Percentiles rank a stretch among this genome's conserved stretches.
Conservation (phyloP, 2,888 invertebrate species). For the Drosophila austrosaltans region DNA sequence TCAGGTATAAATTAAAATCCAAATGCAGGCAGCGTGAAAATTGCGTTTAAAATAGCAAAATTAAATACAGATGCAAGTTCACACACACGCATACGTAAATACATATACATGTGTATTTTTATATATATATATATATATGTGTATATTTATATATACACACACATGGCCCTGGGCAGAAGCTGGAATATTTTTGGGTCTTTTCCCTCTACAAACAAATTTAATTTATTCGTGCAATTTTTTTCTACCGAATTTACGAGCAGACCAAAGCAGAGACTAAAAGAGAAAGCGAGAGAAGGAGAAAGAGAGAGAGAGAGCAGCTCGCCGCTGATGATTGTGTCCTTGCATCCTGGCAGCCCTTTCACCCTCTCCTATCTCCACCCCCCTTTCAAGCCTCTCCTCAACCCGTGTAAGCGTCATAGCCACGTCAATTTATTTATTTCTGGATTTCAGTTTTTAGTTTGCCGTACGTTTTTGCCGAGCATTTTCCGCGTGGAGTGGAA, state of each 20-base stretch:
- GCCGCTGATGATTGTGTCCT: conserved; percentile 56
- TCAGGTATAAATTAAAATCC: conserved; percentile 57
- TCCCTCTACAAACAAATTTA: conserved; percentile 65
- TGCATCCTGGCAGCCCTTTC: conserved; percentile 47
- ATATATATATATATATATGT: neutral
- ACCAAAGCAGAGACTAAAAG: conserved; percentile 1
- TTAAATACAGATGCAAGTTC: conserved; percentile 60
- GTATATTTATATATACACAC: neutral
- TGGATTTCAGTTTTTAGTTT: conserved; percentile 77
- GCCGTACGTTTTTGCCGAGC: conserved; percentile 63
- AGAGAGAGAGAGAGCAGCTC: conserved; percentile 47
- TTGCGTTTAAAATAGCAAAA: conserved; percentile 61
- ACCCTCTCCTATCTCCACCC: conserved; percentile 22
- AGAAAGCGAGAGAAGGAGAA: conserved; percentile 16
- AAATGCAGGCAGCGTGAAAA: conserved; percentile 56
- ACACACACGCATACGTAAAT: neutral
- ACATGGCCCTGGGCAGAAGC: conserved; percentile 8
- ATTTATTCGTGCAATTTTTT: conserved; percentile 73
- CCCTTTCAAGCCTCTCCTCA: conserved; percentile 16
- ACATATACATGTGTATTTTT: neutral
- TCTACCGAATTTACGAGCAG: conserved; percentile 68
- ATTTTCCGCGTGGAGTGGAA: conserved; percentile 43
- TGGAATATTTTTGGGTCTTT: conserved; percentile 23
- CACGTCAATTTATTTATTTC: conserved; percentile 76
- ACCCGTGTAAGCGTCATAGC: conserved; percentile 74